phyloP scores from a whole-genome alignment of 2,113 vertebrate genomes.

The Nothocercus julius region DNA sequence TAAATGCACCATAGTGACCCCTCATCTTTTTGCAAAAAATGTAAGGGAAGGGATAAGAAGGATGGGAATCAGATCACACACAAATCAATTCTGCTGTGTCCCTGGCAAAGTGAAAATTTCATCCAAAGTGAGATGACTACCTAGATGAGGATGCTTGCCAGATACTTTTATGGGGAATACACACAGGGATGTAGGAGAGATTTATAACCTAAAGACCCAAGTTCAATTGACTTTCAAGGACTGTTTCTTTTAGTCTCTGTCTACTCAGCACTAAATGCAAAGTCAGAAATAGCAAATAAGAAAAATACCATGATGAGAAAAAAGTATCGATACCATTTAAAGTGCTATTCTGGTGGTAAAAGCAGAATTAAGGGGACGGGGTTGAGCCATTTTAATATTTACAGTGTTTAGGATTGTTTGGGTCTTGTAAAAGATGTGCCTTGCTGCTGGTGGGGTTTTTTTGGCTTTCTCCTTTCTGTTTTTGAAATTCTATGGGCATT shows the following conservation, averaged over 20 bases:
- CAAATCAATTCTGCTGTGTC: background rate
- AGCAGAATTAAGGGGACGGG: background rate
- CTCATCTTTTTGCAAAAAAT: background rate
- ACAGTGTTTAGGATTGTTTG: background rate
- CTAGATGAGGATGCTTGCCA: background rate
- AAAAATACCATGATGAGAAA: background rate
- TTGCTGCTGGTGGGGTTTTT: background rate
- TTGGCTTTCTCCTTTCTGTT: background rate
- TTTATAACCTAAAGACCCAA: background rate
- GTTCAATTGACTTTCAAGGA: background rate
- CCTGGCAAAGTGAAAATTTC: background rate
- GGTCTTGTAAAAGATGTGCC: background rate
- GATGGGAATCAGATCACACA: background rate
- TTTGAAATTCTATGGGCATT: background rate
- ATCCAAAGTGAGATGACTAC: background rate
- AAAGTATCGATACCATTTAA: background rate
- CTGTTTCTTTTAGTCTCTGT: background rate
- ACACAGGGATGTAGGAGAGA: background rate
- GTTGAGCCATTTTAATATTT: background rate
- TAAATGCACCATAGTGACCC: background rate
- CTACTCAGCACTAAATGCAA: background rate
- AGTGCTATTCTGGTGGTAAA: background rate
- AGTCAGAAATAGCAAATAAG: background rate
- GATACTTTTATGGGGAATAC: background rate
- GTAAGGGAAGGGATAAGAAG: background rate